A percentile compares a stretch with the other conserved stretches of the same genome.
These are phyloP conservation scores for Agrenia bidenticulata DNA, from an alignment of 2,888 invertebrate species.

Conservation along the genomic window DNA sequence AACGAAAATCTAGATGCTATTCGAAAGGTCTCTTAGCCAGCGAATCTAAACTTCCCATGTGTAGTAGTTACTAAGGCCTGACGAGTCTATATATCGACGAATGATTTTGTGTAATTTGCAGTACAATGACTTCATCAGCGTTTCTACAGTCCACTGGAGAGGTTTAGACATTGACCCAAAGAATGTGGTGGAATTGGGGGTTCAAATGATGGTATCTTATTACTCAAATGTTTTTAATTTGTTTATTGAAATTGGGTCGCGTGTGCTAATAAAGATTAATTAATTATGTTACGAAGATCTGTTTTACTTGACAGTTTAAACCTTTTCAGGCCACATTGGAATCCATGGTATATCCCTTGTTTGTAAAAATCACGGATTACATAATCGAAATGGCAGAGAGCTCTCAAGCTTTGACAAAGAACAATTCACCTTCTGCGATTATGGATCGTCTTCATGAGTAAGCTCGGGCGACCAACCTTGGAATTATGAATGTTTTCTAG, in stretches of 20 bases:
- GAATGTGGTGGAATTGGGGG: slow-evolving; percentile 3
- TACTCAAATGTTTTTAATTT: background rate
- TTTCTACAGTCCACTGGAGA: slow-evolving; percentile 7
- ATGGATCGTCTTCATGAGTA: slow-evolving; percentile 2
- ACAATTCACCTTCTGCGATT: background rate
- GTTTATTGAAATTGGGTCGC: background rate
- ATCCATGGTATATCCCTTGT: slow-evolving; percentile 15
- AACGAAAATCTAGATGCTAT: background rate
- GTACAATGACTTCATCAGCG: slow-evolving; percentile 13
- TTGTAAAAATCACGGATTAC: slow-evolving; percentile 11
- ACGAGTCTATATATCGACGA: background rate
- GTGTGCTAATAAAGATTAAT: slow-evolving; percentile 2
- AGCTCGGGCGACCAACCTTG: background rate
- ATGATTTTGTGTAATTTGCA: background rate
- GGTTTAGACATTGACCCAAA: slow-evolving; percentile 2
- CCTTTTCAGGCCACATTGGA: slow-evolving; percentile 12
- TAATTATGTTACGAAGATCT: no score
- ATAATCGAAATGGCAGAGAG: background rate
- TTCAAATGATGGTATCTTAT: slow-evolving; percentile 15
- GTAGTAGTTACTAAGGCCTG: no score
- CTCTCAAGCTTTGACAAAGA: background rate
- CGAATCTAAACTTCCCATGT: background rate
- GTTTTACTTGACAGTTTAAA: background rate
- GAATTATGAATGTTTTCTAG: no score
- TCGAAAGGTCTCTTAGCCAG: slow-evolving; percentile 2